phyloP scores from a whole-genome alignment of 1,140 invertebrate genomes.

The Drosophila asahinai region DNA sequence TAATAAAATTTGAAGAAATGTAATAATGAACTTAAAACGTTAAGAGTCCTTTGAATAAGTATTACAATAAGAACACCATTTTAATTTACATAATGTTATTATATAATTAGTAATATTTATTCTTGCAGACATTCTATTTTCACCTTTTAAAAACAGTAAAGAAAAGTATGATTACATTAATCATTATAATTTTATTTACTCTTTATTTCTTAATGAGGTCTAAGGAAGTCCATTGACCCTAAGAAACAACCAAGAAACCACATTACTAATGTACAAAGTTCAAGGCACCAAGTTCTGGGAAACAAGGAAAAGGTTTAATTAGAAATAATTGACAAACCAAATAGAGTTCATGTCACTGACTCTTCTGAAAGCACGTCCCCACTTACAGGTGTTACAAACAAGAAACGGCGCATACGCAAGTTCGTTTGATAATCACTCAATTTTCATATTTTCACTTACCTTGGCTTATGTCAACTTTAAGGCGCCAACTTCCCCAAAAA shows the following conservation, averaged over 20 bases:
- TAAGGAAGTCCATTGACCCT: too few species aligned
- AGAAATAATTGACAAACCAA: constrained; percentile 1
- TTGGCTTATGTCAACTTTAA: constrained; percentile 58
- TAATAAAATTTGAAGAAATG: not conserved
- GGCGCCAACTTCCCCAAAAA: constrained; percentile 40
- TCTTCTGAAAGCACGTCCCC: constrained; percentile 3
- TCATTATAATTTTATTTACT: too few species aligned
- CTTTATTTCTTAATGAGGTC: too few species aligned
- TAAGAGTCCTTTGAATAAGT: not conserved
- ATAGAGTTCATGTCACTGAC: constrained; percentile 3
- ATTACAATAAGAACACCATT: not conserved
- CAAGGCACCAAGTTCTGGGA: not conserved
- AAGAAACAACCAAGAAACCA: not conserved
- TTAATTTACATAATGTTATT: too few species aligned
- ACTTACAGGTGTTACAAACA: not conserved
- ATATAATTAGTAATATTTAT: too few species aligned
- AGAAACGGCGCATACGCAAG: constrained; percentile 2
- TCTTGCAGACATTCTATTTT: too few species aligned
- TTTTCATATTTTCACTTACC: constrained; percentile 66
- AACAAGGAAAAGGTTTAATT: not conserved
- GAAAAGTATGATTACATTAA: not conserved
- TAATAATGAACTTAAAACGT: not conserved
- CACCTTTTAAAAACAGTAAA: too few species aligned
- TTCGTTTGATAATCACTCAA: constrained; percentile 22
- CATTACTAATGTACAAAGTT: not conserved